These are phyloP conservation scores for Muntiacus muntjak DNA, from an alignment of 2,113 vertebrate genomes.

Conservation along the genomic window DNA sequence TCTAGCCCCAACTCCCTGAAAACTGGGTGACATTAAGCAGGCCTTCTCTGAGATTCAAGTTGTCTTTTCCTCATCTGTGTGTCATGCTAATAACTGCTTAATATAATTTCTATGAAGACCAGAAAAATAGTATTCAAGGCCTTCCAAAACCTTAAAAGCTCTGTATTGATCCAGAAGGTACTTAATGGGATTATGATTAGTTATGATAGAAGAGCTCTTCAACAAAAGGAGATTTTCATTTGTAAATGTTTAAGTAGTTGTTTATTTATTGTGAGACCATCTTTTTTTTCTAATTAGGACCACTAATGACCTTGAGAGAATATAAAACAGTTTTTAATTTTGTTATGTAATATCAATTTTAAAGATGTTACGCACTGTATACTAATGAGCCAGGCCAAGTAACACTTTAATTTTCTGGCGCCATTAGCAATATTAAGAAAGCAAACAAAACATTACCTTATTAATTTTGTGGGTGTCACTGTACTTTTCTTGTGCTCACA, in stretches of 20 bases:
- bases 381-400: neutral
- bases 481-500: neutral
- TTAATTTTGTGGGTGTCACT: neutral
- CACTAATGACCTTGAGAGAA: neutral
- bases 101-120: neutral
- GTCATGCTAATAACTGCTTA: neutral
- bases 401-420: neutral
- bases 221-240: neutral
- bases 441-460: neutral
- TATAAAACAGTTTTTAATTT: neutral
- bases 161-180: neutral
- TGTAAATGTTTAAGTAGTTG: neutral
- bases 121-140: neutral
- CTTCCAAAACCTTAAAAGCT: neutral
- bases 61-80: neutral
- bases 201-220: neutral
- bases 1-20: neutral
- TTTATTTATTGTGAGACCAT: neutral
- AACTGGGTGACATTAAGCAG: neutral
- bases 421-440: neutral
- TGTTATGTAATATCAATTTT: neutral
- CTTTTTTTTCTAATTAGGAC: neutral
- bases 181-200: neutral
- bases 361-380: neutral
- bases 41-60: neutral